A percentile compares a stretch with the other conserved stretches of the same genome.
Conservation (phyloP, 2,113 vertebrate species). For the Dinomys branickii region DNA sequence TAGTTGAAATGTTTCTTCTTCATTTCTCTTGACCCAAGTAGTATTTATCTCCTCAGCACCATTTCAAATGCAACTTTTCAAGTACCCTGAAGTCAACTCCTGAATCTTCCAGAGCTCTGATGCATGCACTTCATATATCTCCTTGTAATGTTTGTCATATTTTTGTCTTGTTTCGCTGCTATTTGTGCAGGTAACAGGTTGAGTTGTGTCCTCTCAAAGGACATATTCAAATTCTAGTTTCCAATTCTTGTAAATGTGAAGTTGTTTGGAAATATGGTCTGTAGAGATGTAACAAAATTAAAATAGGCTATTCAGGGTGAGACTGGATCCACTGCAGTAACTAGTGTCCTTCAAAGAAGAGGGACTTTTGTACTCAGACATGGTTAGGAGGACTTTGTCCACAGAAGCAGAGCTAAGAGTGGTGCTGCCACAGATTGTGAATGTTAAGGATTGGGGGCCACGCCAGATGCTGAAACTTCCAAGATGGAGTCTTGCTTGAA, state of each 20-base stretch:
- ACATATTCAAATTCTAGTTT: neutral
- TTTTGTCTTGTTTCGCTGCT: slow-evolving; percentile 15
- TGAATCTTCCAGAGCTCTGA: neutral
- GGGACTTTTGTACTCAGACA: neutral
- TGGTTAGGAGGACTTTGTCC: neutral
- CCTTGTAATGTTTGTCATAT: neutral
- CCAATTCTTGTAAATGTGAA: neutral
- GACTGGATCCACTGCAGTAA: neutral
- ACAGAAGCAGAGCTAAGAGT: neutral
- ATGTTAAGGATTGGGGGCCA: neutral
- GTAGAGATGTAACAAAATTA: neutral
- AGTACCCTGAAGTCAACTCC: neutral
- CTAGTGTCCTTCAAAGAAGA: neutral
- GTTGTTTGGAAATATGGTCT: neutral
- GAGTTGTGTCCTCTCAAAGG: neutral
- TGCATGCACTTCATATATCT: neutral
- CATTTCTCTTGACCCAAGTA: neutral
- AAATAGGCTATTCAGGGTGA: neutral
- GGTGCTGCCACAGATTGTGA: too few relatives aligned
- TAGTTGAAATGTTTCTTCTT: neutral
- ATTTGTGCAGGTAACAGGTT: neutral
- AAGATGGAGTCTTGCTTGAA: neutral
- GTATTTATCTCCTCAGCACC: neutral
- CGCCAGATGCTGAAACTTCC: neutral
- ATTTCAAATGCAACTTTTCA: neutral